Conservation (phyloP, 2,888 invertebrate genomes). For the Habroteleia sp. region DNA sequence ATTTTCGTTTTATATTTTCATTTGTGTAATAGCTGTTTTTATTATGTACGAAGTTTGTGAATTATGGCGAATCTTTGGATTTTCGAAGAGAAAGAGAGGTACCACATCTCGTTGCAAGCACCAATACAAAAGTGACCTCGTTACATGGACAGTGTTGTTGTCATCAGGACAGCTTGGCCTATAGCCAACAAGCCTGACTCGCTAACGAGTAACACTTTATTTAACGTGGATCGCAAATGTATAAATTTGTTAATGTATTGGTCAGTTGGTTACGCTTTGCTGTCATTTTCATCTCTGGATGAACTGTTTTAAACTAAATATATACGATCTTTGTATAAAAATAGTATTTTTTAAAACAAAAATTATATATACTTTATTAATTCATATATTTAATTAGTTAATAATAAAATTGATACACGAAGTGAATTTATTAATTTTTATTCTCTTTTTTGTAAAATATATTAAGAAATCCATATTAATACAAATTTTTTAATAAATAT, state of each 20-base stretch:
- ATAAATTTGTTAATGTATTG: slow-evolving; percentile 56
- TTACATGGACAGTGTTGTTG: slow-evolving; percentile 60
- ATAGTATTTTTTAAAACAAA: too few relatives aligned
- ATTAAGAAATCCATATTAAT: too few relatives aligned
- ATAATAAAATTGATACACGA: too few relatives aligned
- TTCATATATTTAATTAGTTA: too few relatives aligned
- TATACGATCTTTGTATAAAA: too few relatives aligned
- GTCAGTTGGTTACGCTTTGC: not conserved
- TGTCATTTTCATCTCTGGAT: too few relatives aligned
- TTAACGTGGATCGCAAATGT: slow-evolving; percentile 59
- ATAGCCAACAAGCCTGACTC: slow-evolving; percentile 37
- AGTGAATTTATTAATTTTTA: too few relatives aligned
- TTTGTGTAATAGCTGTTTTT: not conserved
- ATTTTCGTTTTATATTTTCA: too few relatives aligned
- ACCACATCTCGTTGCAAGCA: slow-evolving; percentile 42
- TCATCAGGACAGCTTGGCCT: slow-evolving; percentile 56
- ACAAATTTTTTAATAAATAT: too few relatives aligned
- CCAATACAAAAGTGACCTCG: slow-evolving; percentile 62
- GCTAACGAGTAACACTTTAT: slow-evolving; percentile 64
- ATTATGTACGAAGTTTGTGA: slow-evolving; percentile 2
- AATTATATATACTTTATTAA: too few relatives aligned
- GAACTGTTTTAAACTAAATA: too few relatives aligned
- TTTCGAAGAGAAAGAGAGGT: slow-evolving; percentile 25
- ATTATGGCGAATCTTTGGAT: slow-evolving; percentile 32
- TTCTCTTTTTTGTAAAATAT: too few relatives aligned